Evolutionary conservation across 2,797 vertebrate genomes (phyloP), one percentile per base, ranked within the genome.

Genomic region (Rhinophrynus dorsalis): DNA sequence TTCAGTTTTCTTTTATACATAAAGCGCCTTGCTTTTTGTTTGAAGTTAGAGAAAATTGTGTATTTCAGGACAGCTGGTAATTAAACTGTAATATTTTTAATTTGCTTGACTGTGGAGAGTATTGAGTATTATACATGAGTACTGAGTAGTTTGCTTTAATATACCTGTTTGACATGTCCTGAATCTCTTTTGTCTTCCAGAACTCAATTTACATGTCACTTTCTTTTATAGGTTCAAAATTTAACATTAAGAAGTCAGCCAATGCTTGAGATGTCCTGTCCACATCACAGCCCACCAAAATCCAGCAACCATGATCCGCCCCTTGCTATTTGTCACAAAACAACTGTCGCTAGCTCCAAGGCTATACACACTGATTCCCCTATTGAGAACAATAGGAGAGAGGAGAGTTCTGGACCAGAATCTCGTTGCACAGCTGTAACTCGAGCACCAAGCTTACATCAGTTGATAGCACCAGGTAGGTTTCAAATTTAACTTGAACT

Each of bases 201-300:
- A n/a, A n/a, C n/a, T n/a, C n/a, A n/a, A n/a, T n/a, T n/a, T n/a
- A n/a, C n/a, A n/a, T n/a, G n/a, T n/a, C n/a, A n/a, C n/a, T n/a
- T n/a, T 48, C 4, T 48, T 48, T 48, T 65, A 72, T 82, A 97
- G 91, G 91, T 94, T 83, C 93, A 95, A 84, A 95, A 92, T 84
- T 89, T 96, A 82, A 91, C 93, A 45, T 62, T 96, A 65, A 90
- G 88, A 62, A 93, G 92, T 72, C 92, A 94, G 90, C 93, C 70
- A 76, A 82, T 94, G 67, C 89, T 91, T 76, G 87, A 90, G 29
- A 79, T 94, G 75, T 87, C 93, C 56, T 80, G 92, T 81, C 87
- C 96, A 33, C 94, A 94, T 78, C 88, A 88, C 42, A 89, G 93
- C 67, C 89, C 93, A 47, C 85, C 93, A 81, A 96, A 97, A 84